Evolutionary conservation across 2,797 vertebrate genomes (phyloP).

Genomic region (Danio albolineatus): DNA sequence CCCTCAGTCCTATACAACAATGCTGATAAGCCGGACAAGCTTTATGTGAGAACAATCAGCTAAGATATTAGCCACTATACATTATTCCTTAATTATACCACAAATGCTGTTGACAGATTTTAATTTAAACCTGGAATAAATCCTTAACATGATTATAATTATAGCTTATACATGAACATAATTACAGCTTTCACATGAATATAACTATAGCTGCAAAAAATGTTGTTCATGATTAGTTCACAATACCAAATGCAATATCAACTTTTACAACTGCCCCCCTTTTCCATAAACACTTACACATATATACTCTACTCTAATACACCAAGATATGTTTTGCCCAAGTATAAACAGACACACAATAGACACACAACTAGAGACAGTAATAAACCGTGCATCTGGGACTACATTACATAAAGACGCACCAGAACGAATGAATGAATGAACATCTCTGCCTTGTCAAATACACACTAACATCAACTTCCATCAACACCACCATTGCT

Average conservation of each 20-base stretch:
- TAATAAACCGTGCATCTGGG: constrained; percentile 12
- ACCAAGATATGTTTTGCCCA: not conserved
- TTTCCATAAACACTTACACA: not conserved
- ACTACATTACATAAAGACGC: not conserved
- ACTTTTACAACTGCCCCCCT: not conserved
- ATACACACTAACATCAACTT: constrained; percentile 3
- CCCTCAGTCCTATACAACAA: no score
- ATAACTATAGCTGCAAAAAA: not conserved
- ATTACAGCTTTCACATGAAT: not conserved
- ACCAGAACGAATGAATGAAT: constrained; percentile 21
- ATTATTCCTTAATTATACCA: no score
- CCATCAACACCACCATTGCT: not conserved
- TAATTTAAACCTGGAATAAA: not conserved
- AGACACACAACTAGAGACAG: not conserved
- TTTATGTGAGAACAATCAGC: no score
- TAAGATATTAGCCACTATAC: no score
- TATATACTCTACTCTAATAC: not conserved
- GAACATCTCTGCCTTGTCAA: constrained; percentile 4
- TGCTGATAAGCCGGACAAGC: no score
- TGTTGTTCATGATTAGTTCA: not conserved
- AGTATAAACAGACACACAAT: not conserved
- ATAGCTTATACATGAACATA: no score
- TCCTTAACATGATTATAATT: not conserved
- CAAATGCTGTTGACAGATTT: not conserved
- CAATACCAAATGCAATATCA: not conserved